These are phyloP conservation scores for Sturmia bella DNA, from an alignment of 2,888 invertebrate genomes.

Conservation along the genomic window DNA sequence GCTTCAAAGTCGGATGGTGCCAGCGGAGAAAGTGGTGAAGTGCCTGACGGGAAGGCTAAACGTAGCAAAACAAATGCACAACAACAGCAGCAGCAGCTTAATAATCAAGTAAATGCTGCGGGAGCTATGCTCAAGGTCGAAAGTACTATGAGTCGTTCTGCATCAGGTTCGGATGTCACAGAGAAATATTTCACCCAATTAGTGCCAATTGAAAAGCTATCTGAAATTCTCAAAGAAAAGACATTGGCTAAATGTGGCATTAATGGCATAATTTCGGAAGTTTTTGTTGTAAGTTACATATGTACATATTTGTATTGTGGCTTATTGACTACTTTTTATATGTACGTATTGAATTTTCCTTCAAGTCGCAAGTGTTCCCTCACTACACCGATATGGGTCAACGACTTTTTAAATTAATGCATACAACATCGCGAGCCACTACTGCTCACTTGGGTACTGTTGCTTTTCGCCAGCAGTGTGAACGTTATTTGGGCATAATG, in stretches of 20 bases:
- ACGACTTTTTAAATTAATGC: conserved; percentile 86
- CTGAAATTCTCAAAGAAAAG: conserved; percentile 88
- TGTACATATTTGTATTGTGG: neutral
- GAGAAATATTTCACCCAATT: conserved; percentile 85
- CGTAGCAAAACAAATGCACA: conserved; percentile 60
- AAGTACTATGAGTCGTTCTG: conserved; percentile 83
- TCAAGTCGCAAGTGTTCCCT: conserved; percentile 89
- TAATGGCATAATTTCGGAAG: conserved; percentile 86
- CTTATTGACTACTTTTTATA: no score
- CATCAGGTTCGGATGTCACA: conserved; percentile 86
- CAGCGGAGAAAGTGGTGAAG: conserved; percentile 71
- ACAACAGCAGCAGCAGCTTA: conserved; percentile 3
- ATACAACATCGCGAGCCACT: conserved; percentile 84
- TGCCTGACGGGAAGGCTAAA: conserved; percentile 69
- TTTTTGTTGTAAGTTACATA: conserved; percentile 80
- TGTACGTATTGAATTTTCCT: conserved; percentile 28
- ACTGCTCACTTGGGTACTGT: conserved; percentile 85
- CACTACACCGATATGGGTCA: conserved; percentile 88
- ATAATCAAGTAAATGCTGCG: conserved; percentile 52
- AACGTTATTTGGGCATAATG: conserved; percentile 84
- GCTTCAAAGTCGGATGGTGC: conserved; percentile 75
- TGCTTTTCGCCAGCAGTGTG: conserved; percentile 89
- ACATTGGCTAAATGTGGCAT: conserved; percentile 87
- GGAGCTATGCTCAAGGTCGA: conserved; percentile 67
- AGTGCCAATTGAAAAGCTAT: conserved; percentile 88